Evolutionary conservation across 2,888 invertebrate species (phyloP).

Genomic region (Meteorus colon): DNA sequence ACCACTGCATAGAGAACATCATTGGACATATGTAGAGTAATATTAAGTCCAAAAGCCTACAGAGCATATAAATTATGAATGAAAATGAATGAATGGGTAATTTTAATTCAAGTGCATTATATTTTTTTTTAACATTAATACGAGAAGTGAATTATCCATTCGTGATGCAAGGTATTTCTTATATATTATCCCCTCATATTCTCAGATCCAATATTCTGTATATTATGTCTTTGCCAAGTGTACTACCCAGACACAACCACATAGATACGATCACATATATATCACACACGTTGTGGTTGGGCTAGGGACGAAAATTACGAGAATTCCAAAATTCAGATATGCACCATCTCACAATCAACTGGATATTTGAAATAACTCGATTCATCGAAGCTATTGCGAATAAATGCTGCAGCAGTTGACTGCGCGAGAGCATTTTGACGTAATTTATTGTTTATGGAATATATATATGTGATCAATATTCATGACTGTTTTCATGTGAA

Average conservation of each 20-base stretch:
- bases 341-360: not conserved
- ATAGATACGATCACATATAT: not conserved
- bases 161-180: too few species aligned
- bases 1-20: slow-evolving; percentile 43
- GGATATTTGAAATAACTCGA: not conserved
- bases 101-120: not conserved
- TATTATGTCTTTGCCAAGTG: not conserved
- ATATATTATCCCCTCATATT: too few species aligned
- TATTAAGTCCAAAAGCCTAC: not conserved
- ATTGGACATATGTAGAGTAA: not conserved
- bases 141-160: too few species aligned
- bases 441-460: not conserved
- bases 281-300: not conserved
- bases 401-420: not conserved
- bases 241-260: not conserved
- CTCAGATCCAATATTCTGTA: not conserved
- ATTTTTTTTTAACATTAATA: too few species aligned
- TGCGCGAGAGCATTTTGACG: not conserved
- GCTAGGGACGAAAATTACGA: not conserved
- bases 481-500: too few species aligned
- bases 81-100: too few species aligned
- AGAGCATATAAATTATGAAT: not conserved
- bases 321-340: not conserved
- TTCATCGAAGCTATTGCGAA: not conserved
- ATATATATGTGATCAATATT: not conserved